Evolutionary conservation across 2,888 invertebrate species (phyloP).

Genomic region (Augochlorella aurata): DNA sequence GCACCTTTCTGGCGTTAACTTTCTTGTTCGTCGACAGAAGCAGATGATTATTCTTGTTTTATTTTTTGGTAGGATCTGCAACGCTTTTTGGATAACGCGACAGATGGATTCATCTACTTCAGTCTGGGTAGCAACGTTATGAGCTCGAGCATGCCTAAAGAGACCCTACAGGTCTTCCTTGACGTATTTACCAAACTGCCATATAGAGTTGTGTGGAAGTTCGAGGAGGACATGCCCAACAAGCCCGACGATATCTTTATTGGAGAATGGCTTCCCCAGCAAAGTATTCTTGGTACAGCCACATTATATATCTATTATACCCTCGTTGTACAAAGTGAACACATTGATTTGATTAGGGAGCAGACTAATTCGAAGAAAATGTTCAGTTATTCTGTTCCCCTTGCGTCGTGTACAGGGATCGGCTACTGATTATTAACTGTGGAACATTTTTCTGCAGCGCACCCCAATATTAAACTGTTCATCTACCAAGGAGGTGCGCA

Average conservation of each 20-base stretch:
- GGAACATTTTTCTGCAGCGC: conserved; percentile 28
- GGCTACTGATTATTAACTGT: too few species aligned
- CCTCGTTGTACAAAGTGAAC: too few species aligned
- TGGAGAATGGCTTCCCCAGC: conserved; percentile 67
- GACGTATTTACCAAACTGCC: conserved; percentile 64
- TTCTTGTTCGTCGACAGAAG: too few species aligned
- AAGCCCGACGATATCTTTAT: conserved; percentile 60
- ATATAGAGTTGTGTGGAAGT: conserved; percentile 69
- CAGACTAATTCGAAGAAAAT: too few species aligned
- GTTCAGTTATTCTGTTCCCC: too few species aligned
- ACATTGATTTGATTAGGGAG: too few species aligned
- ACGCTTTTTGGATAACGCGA: conserved; percentile 58
- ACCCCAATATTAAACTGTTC: conserved; percentile 71
- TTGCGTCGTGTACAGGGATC: too few species aligned
- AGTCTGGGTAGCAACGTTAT: conserved; percentile 66
- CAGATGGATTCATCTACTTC: conserved; percentile 69
- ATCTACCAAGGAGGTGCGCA: conserved; percentile 74
- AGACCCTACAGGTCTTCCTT: conserved; percentile 46
- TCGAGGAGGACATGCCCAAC: conserved; percentile 33
- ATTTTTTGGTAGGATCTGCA: conserved; percentile 55
- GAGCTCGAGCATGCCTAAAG: conserved; percentile 45
- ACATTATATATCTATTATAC: background rate
- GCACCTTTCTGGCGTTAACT: too few species aligned
- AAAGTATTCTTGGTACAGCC: conserved; percentile 62
- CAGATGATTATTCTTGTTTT: background rate